Evolutionary conservation across 2,888 invertebrate species (phyloP).

Genomic region (Crematogaster levior): DNA sequence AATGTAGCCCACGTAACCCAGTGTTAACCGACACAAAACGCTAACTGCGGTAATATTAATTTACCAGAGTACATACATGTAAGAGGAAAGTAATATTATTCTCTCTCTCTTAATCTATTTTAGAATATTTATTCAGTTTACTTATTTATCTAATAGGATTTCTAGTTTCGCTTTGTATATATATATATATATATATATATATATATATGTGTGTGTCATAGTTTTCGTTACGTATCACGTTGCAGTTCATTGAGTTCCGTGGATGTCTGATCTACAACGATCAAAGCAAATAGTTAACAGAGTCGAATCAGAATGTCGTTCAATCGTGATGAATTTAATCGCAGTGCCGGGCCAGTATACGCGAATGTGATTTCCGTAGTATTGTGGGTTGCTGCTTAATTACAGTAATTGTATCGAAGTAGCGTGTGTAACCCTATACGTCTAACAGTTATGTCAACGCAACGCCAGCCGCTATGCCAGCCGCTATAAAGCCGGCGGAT

Average conservation of each 20-base stretch:
- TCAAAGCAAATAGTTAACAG: constrained; percentile 48
- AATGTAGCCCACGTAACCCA: neutral
- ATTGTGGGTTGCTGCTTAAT: constrained; percentile 70
- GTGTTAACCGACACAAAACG: neutral
- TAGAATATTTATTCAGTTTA: neutral
- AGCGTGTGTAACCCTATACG: constrained; percentile 62
- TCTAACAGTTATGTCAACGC: constrained; percentile 59
- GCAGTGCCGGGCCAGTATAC: constrained; percentile 41
- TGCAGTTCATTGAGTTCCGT: neutral
- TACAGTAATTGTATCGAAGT: constrained; percentile 75
- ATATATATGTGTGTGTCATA: neutral
- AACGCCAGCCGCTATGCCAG: constrained; percentile 39
- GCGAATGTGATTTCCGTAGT: constrained; percentile 68
- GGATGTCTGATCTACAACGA: constrained; percentile 15
- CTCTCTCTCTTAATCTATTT: neutral
- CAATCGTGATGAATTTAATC: constrained; percentile 64
- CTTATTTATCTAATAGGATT: neutral
- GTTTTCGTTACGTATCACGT: neutral
- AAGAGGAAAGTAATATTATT: neutral
- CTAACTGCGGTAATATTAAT: constrained; percentile 2
- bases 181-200: too few species aligned
- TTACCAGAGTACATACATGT: neutral
- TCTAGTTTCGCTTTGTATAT: neutral
- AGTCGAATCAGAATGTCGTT: constrained; percentile 49
- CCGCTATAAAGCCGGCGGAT: constrained; percentile 63